A percentile compares a stretch with the other conserved stretches of the same genome.
phyloP scores from a whole-genome alignment of 2,113 vertebrate species.

The Chionodraco myersi region DNA sequence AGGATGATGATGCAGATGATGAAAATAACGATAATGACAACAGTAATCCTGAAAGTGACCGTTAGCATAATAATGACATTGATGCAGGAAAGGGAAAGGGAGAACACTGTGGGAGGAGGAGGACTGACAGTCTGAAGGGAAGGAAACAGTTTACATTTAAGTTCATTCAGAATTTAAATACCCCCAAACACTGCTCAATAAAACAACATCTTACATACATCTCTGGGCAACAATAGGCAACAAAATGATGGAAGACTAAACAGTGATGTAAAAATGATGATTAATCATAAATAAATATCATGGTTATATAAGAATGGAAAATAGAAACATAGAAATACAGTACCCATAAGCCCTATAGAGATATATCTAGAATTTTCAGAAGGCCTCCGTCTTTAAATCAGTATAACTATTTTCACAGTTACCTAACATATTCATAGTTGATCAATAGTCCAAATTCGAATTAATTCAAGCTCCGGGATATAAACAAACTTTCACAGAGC shows the following conservation, averaged over 20 bases:
- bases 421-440: not conserved
- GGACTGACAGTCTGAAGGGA: not conserved
- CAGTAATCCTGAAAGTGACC: constrained; percentile 19
- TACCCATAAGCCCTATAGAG: not conserved
- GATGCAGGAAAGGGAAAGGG: not conserved
- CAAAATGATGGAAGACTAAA: not conserved
- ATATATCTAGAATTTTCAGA: not conserved
- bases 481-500: not conserved
- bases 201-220: too few relatives aligned
- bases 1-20: constrained; percentile 40
- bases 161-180: not conserved
- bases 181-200: too few relatives aligned
- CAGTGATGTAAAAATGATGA: not conserved
- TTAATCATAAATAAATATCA: not conserved
- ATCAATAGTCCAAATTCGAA: not conserved
- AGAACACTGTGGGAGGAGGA: not conserved
- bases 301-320: not conserved
- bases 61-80: constrained; percentile 38
- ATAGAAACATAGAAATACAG: not conserved
- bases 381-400: not conserved
- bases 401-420: not conserved
- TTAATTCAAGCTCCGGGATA: not conserved
- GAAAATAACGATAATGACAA: constrained; percentile 44
- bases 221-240: too few relatives aligned
- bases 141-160: not conserved